Percentiles rank a stretch among this genome's conserved stretches.
Evolutionary conservation across 2,113 vertebrate species (phyloP).

Genomic region (Otis tarda): DNA sequence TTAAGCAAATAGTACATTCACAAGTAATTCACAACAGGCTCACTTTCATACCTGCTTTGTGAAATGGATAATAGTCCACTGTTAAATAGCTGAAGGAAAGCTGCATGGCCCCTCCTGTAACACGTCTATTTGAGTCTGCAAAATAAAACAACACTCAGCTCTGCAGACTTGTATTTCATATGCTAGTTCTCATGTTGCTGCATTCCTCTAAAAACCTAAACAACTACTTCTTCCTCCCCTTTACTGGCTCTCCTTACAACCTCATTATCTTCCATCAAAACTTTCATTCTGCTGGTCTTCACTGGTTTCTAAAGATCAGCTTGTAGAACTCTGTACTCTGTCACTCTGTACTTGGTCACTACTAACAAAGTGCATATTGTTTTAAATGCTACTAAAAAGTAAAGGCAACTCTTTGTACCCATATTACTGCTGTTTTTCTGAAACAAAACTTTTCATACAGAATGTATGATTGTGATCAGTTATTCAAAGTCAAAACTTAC

Average conservation of each 20-base stretch:
- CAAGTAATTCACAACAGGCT: background rate
- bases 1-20: background rate
- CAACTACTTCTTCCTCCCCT: background rate
- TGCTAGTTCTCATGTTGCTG: background rate
- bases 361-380: background rate
- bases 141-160: conserved; percentile 23
- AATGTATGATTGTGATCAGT: background rate
- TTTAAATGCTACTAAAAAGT: background rate
- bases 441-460: background rate
- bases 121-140: conserved; percentile 84
- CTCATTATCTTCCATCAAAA: background rate
- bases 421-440: background rate
- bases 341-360: background rate
- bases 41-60: conserved; percentile 88
- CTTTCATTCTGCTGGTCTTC: background rate
- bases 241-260: background rate
- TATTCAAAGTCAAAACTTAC: background rate
- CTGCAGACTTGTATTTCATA: background rate
- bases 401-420: background rate
- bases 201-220: background rate
- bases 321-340: background rate
- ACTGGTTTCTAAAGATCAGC: background rate
- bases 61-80: conserved; percentile 96
- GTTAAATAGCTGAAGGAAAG: conserved; percentile 93
- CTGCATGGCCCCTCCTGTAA: conserved; percentile 96